Percentiles rank a stretch among this genome's conserved stretches.
Evolutionary conservation across 2,888 invertebrate genomes (phyloP).

Genomic region (Polymixis flavicincta): DNA sequence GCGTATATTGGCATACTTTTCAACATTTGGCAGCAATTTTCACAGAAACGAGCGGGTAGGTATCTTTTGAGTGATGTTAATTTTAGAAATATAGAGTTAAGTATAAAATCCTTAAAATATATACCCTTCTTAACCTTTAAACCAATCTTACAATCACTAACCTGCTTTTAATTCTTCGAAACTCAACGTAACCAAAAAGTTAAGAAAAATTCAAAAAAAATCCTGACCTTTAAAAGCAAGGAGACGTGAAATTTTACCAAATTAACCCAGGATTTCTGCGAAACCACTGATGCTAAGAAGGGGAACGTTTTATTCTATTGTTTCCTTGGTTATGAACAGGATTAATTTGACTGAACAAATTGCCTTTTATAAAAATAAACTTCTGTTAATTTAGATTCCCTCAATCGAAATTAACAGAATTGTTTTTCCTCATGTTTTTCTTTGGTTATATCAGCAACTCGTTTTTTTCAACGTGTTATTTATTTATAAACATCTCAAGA

Average conservation of each 20-base stretch:
- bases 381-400: conserved; percentile 14
- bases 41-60: conserved; percentile 11
- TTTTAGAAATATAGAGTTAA: neutral
- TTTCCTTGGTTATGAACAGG: conserved; percentile 19
- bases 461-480: conserved; percentile 24
- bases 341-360: neutral
- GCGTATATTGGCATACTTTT: conserved; percentile 22
- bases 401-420: no score
- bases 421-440: conserved; percentile 9
- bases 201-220: neutral
- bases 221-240: conserved; percentile 17
- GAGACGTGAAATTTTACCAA: conserved; percentile 13
- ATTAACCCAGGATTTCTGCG: conserved; percentile 1
- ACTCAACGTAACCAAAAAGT: conserved; percentile 9
- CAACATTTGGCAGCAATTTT: conserved; percentile 8
- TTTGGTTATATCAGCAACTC: neutral
- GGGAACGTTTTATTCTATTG: conserved; percentile 10
- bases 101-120: neutral
- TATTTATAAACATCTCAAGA: conserved; percentile 1
- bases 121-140: conserved; percentile 13
- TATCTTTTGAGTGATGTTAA: neutral
- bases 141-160: conserved; percentile 8
- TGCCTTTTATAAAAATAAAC: conserved; percentile 8
- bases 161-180: neutral
- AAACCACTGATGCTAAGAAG: neutral